phyloP scores from a whole-genome alignment of 2,113 vertebrate species.

The Antigone vipio region DNA sequence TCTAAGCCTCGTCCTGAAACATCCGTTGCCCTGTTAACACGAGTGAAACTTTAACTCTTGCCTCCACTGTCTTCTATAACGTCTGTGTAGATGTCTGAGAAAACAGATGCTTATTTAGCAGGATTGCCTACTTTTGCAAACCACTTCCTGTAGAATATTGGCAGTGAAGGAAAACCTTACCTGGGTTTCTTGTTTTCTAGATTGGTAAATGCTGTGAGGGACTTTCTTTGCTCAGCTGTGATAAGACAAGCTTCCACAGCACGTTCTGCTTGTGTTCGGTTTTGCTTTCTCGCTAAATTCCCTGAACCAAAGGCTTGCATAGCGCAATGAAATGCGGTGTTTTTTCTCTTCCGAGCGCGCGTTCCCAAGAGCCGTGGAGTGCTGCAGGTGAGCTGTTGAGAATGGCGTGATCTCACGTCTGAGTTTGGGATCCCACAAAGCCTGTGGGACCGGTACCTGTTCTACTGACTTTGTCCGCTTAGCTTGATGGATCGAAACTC shows the following conservation, averaged over 20 bases:
- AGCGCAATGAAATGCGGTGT: background rate
- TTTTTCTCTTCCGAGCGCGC: background rate
- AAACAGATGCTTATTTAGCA: background rate
- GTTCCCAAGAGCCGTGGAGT: fast-evolving
- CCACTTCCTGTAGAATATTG: background rate
- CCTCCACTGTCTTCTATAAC: background rate
- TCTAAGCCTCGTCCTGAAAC: background rate
- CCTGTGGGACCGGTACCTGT: background rate
- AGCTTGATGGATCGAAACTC: background rate
- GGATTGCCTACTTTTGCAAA: background rate
- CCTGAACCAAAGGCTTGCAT: background rate
- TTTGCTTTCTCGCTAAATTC: background rate
- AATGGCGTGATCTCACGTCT: background rate
- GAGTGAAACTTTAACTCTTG: background rate
- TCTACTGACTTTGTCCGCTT: background rate
- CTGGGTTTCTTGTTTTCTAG: background rate
- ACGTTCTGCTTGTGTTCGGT: background rate
- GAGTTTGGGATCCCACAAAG: background rate
- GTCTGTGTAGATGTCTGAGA: background rate
- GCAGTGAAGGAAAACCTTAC: background rate
- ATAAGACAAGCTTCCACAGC: background rate
- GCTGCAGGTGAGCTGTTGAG: background rate
- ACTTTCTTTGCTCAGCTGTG: background rate
- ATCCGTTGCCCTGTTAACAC: background rate
- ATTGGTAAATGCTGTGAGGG: background rate